Evolutionary conservation across 1,140 invertebrate species (phyloP).

Genomic region (Bombus turneri): DNA sequence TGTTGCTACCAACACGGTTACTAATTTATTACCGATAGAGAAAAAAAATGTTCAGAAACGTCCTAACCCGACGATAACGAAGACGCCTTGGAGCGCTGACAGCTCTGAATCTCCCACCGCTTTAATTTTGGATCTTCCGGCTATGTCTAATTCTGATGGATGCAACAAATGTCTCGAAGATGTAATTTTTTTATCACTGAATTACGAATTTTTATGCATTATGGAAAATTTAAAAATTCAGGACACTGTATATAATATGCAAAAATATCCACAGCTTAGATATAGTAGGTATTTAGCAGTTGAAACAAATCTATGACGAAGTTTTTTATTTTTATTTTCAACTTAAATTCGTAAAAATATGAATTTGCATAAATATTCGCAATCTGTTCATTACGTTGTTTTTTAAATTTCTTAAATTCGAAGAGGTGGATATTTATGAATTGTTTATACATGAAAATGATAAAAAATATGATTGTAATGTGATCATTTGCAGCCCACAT

Average conservation of each 20-base stretch:
- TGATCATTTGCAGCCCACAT: background rate
- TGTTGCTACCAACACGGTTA: background rate
- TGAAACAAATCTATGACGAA: too few species aligned
- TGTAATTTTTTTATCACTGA: conserved; percentile 27
- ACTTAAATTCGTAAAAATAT: too few species aligned
- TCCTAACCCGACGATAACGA: background rate
- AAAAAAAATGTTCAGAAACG: background rate
- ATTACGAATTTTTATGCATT: background rate
- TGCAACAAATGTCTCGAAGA: conserved; percentile 7
- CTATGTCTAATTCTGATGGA: conserved; percentile 4
- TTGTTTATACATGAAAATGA: background rate
- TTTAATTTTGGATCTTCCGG: conserved; percentile 16
- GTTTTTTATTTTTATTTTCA: too few species aligned
- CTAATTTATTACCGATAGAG: background rate
- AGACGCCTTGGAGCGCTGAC: background rate
- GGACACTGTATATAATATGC: too few species aligned
- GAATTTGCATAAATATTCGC: too few species aligned
- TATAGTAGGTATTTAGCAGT: too few species aligned
- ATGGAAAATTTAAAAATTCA: background rate
- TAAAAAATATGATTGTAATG: background rate
- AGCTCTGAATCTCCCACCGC: conserved; percentile 14
- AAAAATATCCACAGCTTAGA: too few species aligned
- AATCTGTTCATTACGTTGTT: too few species aligned
- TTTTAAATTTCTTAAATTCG: background rate
- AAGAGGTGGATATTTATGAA: background rate